Evolutionary conservation across 92 coral and sea anemone genomes (phyloP), one percentile per base, ranked within the genome.

Genomic region (Porites lobata): DNA sequence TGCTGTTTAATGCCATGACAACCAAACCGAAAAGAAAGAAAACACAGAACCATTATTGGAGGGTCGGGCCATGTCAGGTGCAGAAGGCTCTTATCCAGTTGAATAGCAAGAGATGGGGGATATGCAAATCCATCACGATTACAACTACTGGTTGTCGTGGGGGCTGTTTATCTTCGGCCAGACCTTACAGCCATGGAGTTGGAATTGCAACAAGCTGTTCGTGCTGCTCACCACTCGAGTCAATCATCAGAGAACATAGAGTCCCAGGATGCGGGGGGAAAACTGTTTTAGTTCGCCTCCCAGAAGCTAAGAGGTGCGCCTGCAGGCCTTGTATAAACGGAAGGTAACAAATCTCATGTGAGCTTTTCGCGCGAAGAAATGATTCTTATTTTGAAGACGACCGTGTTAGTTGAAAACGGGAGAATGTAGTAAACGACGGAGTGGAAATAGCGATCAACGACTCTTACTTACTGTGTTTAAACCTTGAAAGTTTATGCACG

Each of bases 151-250:
- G 98, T 50, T 98, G 99, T 80, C 82, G 84, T 29, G 99, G 99
- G 50, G 89, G 87, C 77, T 98, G 99, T 85, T 80, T 96, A 75
- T 98, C 99, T 3, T 95, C 99, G 22, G 96, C 96, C 11, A 93
- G 85, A 87, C 96, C 99, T 66, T 80, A 85, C 87, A 56, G 86
- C 80, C n/a, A 87, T 86, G 78, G 88, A 56, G 72, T 82, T 56
- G 96, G 94, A n/a, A 89, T 98, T 79, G 98, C 98, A 22, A 87
- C 94, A 20, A 91, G 96, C 84, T 98, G 99, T 79, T 94, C 98
- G 22, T 98, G 99, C 71, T 98, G 99, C 82, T 94, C 96, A 21
- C 99, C 99, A 22, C 87, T 94, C 50, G 62, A 77, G 86, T 72
- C 77, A 38, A 17, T 38, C 65, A 79, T 56, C 22, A 79, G 78